phyloP scores from a whole-genome alignment of 2,888 invertebrate species.

The Hemithea aestivaria region DNA sequence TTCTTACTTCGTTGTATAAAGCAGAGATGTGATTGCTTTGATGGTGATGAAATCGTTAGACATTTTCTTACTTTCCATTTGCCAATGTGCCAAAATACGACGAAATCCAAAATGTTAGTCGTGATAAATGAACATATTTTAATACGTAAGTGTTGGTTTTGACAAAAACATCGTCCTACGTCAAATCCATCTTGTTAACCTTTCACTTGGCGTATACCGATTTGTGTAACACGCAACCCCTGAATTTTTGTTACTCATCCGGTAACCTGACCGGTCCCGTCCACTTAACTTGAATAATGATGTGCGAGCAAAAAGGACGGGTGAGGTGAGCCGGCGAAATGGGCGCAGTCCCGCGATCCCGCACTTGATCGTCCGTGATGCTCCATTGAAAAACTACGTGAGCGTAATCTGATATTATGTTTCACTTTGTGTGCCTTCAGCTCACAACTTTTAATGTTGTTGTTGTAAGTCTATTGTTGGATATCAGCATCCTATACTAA shows the following conservation, averaged over 20 bases:
- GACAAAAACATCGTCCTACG: slow-evolving; percentile 14
- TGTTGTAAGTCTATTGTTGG: no score
- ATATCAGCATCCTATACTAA: no score
- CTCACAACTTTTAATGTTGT: no score
- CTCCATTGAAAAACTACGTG: slow-evolving; percentile 34
- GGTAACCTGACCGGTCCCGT: slow-evolving; percentile 61
- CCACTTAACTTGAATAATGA: slow-evolving; percentile 76
- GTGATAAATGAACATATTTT: no score
- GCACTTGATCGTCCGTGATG: slow-evolving; percentile 24
- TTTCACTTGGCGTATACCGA: slow-evolving; percentile 37
- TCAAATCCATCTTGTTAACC: slow-evolving; percentile 28
- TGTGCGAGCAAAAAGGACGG: slow-evolving; percentile 60
- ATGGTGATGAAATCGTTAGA: no score
- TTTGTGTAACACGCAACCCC: slow-evolving; percentile 41
- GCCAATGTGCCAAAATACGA: no score
- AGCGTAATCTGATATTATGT: background rate
- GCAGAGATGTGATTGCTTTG: no score
- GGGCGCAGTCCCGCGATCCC: slow-evolving; percentile 36
- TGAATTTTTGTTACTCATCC: slow-evolving; percentile 64
- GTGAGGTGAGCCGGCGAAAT: slow-evolving; percentile 57
- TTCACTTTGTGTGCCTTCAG: no score
- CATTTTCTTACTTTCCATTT: no score
- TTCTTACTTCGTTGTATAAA: no score
- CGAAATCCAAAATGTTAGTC: no score
- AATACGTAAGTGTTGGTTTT: slow-evolving; percentile 1